phyloP scores from a whole-genome alignment of 2,797 vertebrate genomes.

The Chaetodon trifasciatus region DNA sequence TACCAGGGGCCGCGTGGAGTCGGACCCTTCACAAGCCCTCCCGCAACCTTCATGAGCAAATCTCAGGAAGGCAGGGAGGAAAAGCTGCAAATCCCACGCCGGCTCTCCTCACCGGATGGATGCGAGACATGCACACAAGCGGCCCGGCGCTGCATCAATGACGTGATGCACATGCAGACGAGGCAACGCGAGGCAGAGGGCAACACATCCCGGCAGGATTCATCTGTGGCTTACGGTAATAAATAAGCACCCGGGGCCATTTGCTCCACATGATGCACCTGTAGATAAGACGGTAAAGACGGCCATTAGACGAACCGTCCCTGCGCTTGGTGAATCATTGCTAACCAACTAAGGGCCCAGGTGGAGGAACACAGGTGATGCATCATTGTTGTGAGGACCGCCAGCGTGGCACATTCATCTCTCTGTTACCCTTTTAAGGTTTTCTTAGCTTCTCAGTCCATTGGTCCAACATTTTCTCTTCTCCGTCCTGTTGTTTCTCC shows the following conservation, averaged over 20 bases:
- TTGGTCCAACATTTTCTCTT: conserved; percentile 24
- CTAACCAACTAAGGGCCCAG: conserved; percentile 19
- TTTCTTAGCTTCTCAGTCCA: conserved; percentile 12
- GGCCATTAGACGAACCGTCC: conserved; percentile 46
- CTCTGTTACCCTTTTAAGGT: conserved; percentile 2
- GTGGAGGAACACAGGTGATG: conserved; percentile 29
- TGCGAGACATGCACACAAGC: conserved; percentile 12
- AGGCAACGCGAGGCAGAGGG: conserved; percentile 3
- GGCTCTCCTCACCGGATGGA: conserved; percentile 27
- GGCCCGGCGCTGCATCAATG: conserved; percentile 6
- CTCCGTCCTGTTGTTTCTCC: not conserved
- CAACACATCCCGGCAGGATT: conserved; percentile 33
- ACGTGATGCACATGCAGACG: conserved; percentile 21
- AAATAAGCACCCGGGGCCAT: conserved; percentile 50
- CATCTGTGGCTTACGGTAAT: conserved; percentile 46
- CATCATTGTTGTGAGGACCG: conserved; percentile 34
- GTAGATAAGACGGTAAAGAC: conserved; percentile 54
- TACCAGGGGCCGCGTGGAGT: conserved; percentile 1
- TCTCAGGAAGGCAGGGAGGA: conserved; percentile 15
- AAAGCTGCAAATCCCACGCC: conserved; percentile 21
- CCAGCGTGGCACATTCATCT: conserved; percentile 12
- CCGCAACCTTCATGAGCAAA: conserved; percentile 17
- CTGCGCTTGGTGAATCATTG: conserved; percentile 47
- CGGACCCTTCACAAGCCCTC: not conserved
- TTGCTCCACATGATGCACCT: conserved; percentile 54